phyloP scores from a whole-genome alignment of 2,797 vertebrate genomes.

The Chelonia mydas region DNA sequence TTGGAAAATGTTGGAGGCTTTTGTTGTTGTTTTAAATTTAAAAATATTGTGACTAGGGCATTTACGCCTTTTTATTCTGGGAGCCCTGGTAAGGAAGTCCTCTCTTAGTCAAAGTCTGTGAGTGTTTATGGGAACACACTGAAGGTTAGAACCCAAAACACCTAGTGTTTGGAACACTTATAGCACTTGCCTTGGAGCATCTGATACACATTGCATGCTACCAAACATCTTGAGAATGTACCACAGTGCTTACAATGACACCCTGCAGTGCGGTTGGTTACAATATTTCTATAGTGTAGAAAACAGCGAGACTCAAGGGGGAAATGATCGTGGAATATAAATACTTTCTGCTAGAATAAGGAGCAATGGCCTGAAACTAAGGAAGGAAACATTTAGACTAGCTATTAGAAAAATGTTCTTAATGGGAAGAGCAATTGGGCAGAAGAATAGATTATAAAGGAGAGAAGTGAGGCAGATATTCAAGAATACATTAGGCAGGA shows the following conservation, averaged over 20 bases:
- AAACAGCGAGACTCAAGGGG: slow-evolving; percentile 64
- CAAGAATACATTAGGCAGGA: slow-evolving; percentile 28
- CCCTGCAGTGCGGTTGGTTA: slow-evolving; percentile 58
- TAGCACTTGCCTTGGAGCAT: slow-evolving; percentile 57
- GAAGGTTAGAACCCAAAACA: slow-evolving; percentile 20
- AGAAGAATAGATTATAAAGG: slow-evolving; percentile 61
- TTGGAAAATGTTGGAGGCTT: neutral
- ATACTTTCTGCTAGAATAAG: slow-evolving; percentile 75
- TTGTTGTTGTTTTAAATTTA: neutral
- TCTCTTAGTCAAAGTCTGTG: neutral
- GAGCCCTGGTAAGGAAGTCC: neutral
- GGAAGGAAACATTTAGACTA: slow-evolving; percentile 67
- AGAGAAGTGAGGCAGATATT: slow-evolving; percentile 48
- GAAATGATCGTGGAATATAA: slow-evolving; percentile 66
- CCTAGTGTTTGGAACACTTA: slow-evolving; percentile 18
- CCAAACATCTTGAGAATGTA: slow-evolving; percentile 24
- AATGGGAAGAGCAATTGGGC: slow-evolving; percentile 68
- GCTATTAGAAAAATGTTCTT: slow-evolving; percentile 72
- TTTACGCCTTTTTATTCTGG: neutral
- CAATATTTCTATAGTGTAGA: slow-evolving; percentile 61
- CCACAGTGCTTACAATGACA: neutral
- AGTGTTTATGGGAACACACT: slow-evolving; percentile 28
- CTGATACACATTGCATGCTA: slow-evolving; percentile 54
- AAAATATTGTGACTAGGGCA: neutral
- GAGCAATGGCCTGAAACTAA: slow-evolving; percentile 77